Evolutionary conservation across 2,888 invertebrate species (phyloP).

Genomic region (Cotesia congregata): DNA sequence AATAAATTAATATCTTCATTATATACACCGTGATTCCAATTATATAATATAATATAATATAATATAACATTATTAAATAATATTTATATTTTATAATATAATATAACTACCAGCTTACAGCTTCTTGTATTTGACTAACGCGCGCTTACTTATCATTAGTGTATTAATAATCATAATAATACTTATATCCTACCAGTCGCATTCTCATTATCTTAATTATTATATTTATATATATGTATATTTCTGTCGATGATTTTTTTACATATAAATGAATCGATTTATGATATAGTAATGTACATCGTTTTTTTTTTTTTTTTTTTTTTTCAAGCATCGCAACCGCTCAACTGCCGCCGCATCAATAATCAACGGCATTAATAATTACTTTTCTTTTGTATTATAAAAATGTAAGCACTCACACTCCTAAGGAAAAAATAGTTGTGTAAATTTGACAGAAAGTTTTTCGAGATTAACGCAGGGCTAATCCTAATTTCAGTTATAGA

Average conservation of each 20-base stretch:
- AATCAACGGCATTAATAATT: conserved; percentile 6
- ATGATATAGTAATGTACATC: conserved; percentile 52
- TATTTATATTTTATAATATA: conserved; percentile 35
- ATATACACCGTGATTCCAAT: conserved; percentile 51
- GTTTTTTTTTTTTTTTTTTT: conserved; percentile 25
- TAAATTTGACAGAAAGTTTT: neutral
- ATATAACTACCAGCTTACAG: conserved; percentile 35
- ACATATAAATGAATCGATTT: conserved; percentile 41
- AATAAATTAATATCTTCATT: conserved; percentile 46
- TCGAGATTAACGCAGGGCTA: neutral
- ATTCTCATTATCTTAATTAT: conserved; percentile 45
- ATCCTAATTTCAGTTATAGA: neutral
- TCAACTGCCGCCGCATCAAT: conserved; percentile 18
- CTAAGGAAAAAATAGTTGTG: neutral
- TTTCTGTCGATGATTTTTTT: conserved; percentile 39
- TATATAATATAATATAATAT: conserved; percentile 49
- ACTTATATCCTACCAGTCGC: conserved; percentile 55
- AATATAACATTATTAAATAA: conserved; percentile 56
- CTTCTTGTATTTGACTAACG: conserved; percentile 50
- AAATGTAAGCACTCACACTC: conserved; percentile 26
- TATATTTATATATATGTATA: conserved; percentile 14
- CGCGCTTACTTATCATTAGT: conserved; percentile 56
- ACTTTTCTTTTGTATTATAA: conserved; percentile 38
- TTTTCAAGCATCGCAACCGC: conserved; percentile 35
- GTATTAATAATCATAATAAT: conserved; percentile 44